These are phyloP conservation scores for Sminthopsis crassicaudata DNA, from an alignment of 2,113 vertebrate genomes.

Conservation along the genomic window DNA sequence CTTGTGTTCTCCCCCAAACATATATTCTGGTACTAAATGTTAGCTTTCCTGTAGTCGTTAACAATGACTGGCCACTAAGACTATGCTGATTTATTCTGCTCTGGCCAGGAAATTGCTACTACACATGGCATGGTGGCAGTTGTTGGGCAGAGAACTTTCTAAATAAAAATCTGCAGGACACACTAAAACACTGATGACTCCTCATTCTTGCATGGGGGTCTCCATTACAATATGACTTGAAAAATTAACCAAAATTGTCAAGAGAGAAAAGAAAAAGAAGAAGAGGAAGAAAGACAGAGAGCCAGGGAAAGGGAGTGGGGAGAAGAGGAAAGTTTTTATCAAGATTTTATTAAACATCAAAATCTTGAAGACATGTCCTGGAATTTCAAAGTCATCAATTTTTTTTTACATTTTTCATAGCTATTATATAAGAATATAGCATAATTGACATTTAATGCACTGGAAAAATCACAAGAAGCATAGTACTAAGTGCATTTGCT, in stretches of 20 bases:
- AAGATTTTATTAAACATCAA: conserved; percentile 23
- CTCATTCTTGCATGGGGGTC: neutral
- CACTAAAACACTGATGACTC: neutral
- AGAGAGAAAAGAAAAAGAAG: neutral
- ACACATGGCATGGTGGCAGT: neutral
- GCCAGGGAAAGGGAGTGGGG: too few relatives aligned
- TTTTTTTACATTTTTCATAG: neutral
- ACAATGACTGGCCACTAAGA: neutral
- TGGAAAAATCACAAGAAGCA: neutral
- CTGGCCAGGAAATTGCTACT: neutral
- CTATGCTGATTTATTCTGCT: neutral
- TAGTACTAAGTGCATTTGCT: neutral
- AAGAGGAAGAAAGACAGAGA: neutral
- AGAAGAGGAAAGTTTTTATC: neutral
- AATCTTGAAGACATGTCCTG: conserved; percentile 2
- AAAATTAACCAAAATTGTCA: neutral
- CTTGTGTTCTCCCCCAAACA: neutral
- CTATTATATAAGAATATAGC: neutral
- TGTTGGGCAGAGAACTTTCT: neutral
- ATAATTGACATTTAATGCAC: neutral
- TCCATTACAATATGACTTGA: neutral
- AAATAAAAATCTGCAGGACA: neutral
- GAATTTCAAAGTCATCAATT: conserved; percentile 5
- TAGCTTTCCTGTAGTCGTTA: neutral
- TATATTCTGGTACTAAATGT: neutral